These are phyloP conservation scores for Eupithecia tripunctaria DNA, from an alignment of 2,888 invertebrate species.

Conservation along the genomic window DNA sequence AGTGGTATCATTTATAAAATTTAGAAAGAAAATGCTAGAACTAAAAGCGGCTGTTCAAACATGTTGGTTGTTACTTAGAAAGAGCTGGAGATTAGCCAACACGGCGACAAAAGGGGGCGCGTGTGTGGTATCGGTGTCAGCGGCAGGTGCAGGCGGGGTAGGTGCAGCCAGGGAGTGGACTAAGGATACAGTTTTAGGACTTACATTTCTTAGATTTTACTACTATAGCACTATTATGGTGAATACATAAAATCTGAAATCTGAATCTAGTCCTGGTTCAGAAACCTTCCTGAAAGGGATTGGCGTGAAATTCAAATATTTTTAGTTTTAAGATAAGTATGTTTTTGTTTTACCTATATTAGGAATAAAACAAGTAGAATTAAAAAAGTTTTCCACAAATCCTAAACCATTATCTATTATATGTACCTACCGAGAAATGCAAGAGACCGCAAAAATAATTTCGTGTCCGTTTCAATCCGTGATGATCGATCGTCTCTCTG, in stretches of 20 bases:
- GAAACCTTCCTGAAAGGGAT: not conserved
- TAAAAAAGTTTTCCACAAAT: not conserved
- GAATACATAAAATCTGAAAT: no score
- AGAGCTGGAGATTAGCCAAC: slow-evolving; percentile 49
- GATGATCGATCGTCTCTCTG: not conserved
- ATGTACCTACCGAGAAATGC: not conserved
- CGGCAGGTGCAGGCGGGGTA: slow-evolving; percentile 8
- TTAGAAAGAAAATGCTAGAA: not conserved
- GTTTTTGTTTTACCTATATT: not conserved
- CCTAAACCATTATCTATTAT: not conserved
- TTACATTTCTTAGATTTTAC: no score
- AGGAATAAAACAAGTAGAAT: not conserved
- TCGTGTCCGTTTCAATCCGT: no score
- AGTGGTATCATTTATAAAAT: not conserved
- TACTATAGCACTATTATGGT: no score
- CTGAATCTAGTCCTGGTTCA: no score
- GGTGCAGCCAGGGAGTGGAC: not conserved
- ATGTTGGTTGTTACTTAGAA: not conserved
- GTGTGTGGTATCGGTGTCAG: slow-evolving; percentile 39
- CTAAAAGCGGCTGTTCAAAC: slow-evolving; percentile 12
- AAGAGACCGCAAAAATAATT: not conserved
- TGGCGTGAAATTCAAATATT: not conserved
- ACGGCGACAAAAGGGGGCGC: slow-evolving; percentile 44
- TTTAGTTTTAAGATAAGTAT: not conserved
- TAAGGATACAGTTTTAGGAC: not conserved